Percentiles rank a stretch among this genome's conserved stretches.
These are phyloP conservation scores for Iselma pallidipennis DNA, from an alignment of 2,888 invertebrate genomes.

Conservation along the genomic window DNA sequence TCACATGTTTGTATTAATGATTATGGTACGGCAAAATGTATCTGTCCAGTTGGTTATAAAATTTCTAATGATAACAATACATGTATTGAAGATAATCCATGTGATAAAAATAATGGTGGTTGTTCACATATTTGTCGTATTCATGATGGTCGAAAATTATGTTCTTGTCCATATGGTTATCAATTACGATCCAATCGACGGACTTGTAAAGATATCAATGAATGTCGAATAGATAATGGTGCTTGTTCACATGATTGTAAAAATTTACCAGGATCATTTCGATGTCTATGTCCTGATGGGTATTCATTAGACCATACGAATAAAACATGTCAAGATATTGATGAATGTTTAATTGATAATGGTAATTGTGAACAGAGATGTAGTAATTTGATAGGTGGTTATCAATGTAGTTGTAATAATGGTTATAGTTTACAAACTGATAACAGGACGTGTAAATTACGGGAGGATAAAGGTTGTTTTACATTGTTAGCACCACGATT, in stretches of 20 bases:
- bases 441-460: slow-evolving; percentile 34
- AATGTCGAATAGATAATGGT: slow-evolving; percentile 62
- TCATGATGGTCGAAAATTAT: slow-evolving; percentile 53
- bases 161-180: slow-evolving; percentile 62
- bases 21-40: slow-evolving; percentile 61
- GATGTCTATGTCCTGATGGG: slow-evolving; percentile 59
- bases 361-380: slow-evolving; percentile 58
- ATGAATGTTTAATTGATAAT: slow-evolving; percentile 53
- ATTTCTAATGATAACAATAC: slow-evolving; percentile 35
- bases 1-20: slow-evolving; percentile 59
- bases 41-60: slow-evolving; percentile 47
- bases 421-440: slow-evolving; percentile 48
- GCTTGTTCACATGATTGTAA: slow-evolving; percentile 68
- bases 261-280: slow-evolving; percentile 58
- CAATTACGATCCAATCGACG: slow-evolving; percentile 51
- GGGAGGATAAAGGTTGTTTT: slow-evolving; percentile 36
- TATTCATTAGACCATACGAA: slow-evolving; percentile 47
- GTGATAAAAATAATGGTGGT: slow-evolving; percentile 49
- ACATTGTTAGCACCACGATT: slow-evolving; percentile 38
- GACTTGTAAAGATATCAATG: slow-evolving; percentile 61
- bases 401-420: slow-evolving; percentile 58
- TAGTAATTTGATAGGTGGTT: slow-evolving; percentile 57
- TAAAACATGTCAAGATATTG: slow-evolving; percentile 50
- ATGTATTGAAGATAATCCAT: slow-evolving; percentile 57
- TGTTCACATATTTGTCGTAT: slow-evolving; percentile 58